Evolutionary conservation across 1,140 invertebrate species (phyloP).

Genomic region (Panagrolaimus sp.): DNA sequence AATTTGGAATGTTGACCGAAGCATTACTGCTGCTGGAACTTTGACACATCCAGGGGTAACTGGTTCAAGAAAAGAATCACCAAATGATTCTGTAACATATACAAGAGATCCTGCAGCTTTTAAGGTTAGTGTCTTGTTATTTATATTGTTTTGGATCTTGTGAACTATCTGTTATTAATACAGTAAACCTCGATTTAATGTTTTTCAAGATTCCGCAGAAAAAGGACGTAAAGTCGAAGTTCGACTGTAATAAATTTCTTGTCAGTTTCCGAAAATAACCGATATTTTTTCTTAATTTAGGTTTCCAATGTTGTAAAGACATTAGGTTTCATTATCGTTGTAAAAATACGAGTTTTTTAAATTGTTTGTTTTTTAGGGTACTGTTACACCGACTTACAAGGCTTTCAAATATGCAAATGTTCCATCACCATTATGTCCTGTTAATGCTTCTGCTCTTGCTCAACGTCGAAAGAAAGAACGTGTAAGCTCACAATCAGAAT

Average conservation of each 20-base stretch:
- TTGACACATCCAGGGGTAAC: constrained; percentile 76
- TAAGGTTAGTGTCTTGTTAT: too few species aligned
- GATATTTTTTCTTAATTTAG: too few species aligned
- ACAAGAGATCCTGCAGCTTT: constrained; percentile 15
- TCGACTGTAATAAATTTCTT: too few species aligned
- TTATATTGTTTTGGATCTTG: too few species aligned
- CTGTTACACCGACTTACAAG: constrained; percentile 22
- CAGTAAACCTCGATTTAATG: too few species aligned
- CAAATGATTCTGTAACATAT: constrained; percentile 37
- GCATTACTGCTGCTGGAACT: constrained; percentile 76
- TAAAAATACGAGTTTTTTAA: too few species aligned
- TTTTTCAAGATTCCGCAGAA: too few species aligned
- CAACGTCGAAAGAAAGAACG: constrained; percentile 64
- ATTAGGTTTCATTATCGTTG: too few species aligned
- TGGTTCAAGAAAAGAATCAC: constrained; percentile 59
- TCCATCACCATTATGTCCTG: constrained; percentile 73
- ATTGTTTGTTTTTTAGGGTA: constrained; percentile 18
- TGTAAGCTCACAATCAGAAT: not conserved
- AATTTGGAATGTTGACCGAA: constrained; percentile 88
- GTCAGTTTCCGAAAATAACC: too few species aligned
- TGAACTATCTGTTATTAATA: too few species aligned
- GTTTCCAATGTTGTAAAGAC: too few species aligned
- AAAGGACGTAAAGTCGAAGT: too few species aligned
- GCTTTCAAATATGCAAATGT: constrained; percentile 14
- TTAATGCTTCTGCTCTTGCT: constrained; percentile 76